These are phyloP conservation scores for Vandiemenella viatica DNA, from an alignment of 2,888 invertebrate genomes.

Conservation along the genomic window DNA sequence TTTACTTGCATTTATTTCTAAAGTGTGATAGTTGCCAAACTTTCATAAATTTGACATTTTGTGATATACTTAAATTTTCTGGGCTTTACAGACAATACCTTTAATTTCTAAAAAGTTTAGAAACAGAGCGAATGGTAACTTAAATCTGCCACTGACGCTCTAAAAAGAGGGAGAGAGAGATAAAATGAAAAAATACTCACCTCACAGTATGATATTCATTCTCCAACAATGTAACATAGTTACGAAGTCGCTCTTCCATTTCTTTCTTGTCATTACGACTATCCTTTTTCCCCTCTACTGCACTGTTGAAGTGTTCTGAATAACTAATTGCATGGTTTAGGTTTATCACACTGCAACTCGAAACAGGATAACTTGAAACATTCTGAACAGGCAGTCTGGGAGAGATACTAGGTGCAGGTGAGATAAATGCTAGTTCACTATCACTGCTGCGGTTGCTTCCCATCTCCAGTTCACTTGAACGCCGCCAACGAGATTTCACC, in stretches of 20 bases:
- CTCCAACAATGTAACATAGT: constrained; percentile 66
- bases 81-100: not conserved
- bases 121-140: not conserved
- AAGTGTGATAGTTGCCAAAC: no score
- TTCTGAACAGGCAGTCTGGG: constrained; percentile 8
- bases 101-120: not conserved
- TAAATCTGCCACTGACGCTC: no score
- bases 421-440: constrained; percentile 11
- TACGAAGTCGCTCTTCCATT: constrained; percentile 46
- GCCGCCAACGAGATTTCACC: constrained; percentile 63
- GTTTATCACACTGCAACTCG: not conserved
- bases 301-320: constrained; percentile 16
- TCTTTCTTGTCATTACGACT: constrained; percentile 23
- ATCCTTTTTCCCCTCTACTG: constrained; percentile 8
- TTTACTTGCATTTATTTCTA: no score
- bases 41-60: no score
- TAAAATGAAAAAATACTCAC: no score
- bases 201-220: constrained; percentile 75
- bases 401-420: constrained; percentile 14
- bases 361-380: not conserved
- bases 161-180: no score
- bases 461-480: constrained; percentile 62
- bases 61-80: not conserved
- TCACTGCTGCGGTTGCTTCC: constrained; percentile 20
- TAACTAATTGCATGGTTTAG: no score